These are phyloP conservation scores for Aurelia coerulea DNA, from an alignment of 30 jellyfish, hydroid and myxozoan species.

Conservation along the genomic window DNA sequence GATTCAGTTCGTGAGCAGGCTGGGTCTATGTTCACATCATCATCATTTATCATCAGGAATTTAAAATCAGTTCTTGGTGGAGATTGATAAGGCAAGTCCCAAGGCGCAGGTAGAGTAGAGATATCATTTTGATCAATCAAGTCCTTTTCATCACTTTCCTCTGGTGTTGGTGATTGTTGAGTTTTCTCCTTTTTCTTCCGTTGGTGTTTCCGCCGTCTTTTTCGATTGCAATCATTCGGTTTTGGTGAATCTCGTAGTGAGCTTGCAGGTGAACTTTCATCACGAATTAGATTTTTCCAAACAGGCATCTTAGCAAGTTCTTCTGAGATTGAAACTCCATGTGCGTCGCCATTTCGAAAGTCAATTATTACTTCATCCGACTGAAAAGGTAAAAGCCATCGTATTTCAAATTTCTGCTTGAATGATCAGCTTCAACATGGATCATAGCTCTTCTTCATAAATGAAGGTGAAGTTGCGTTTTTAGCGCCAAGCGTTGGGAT, in stretches of 20 bases:
- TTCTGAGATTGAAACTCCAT: conserved; percentile 77
- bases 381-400: conserved; percentile 36
- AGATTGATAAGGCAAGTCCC: conserved; percentile 93
- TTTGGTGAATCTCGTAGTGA: conserved; percentile 44
- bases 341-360: conserved; percentile 42
- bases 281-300: conserved; percentile 85
- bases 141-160: conserved; percentile 12
- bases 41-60: conserved; percentile 59
- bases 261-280: conserved; percentile 68
- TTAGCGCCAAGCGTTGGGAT: too few species aligned
- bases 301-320: conserved; percentile 91
- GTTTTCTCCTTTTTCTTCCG: conserved; percentile 44
- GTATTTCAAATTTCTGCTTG: too few species aligned
- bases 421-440: too few species aligned
- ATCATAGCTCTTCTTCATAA: too few species aligned
- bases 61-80: conserved; percentile 92
- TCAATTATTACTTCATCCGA: conserved; percentile 62
- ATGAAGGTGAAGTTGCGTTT: too few species aligned
- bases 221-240: conserved; percentile 41
- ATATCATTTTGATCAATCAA: conserved; percentile 16
- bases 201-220: conserved; percentile 50
- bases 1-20: conserved; percentile 91
- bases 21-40: conserved; percentile 88
- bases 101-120: conserved; percentile 88
- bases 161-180: conserved; percentile 24